Conservation (phyloP, 2,888 invertebrate genomes). For the Cryptus armator region DNA sequence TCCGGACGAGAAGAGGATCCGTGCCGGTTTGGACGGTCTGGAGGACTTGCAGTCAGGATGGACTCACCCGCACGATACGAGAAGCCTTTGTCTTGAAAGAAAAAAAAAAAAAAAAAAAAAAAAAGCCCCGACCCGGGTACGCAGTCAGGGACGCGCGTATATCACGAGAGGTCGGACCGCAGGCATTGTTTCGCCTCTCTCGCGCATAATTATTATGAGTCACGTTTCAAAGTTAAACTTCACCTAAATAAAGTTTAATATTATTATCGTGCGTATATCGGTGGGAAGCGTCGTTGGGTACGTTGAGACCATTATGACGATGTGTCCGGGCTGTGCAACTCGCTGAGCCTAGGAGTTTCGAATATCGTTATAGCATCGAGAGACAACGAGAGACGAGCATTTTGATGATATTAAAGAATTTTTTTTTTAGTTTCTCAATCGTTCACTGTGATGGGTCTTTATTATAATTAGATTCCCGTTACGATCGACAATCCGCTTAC, state of each 20-base stretch:
- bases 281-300: constrained; percentile 2
- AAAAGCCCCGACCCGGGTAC: constrained; percentile 35
- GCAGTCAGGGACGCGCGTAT: constrained; percentile 41
- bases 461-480: constrained; percentile 55
- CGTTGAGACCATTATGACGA: constrained; percentile 35
- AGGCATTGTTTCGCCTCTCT: constrained; percentile 82
- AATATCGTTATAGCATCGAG: constrained; percentile 42
- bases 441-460: constrained; percentile 27
- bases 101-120: constrained; percentile 57
- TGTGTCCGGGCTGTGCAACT: neutral
- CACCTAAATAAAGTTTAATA: constrained; percentile 84
- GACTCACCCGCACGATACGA: constrained; percentile 22
- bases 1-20: neutral
- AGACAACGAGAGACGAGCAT: constrained; percentile 16
- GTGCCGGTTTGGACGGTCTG: neutral
- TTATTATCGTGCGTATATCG: constrained; percentile 76
- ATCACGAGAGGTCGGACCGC: constrained; percentile 69
- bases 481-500: constrained; percentile 18
- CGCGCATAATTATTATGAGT: constrained; percentile 83
- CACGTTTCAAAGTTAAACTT: constrained; percentile 84
- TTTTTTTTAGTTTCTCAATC: neutral
- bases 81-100: constrained; percentile 67
- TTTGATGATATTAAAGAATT: constrained; percentile 54
- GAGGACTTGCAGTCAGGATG: neutral
- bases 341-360: constrained; percentile 35